These are phyloP conservation scores for Todiramphus chloris DNA, from an alignment of 2,113 vertebrate species.

Conservation along the genomic window DNA sequence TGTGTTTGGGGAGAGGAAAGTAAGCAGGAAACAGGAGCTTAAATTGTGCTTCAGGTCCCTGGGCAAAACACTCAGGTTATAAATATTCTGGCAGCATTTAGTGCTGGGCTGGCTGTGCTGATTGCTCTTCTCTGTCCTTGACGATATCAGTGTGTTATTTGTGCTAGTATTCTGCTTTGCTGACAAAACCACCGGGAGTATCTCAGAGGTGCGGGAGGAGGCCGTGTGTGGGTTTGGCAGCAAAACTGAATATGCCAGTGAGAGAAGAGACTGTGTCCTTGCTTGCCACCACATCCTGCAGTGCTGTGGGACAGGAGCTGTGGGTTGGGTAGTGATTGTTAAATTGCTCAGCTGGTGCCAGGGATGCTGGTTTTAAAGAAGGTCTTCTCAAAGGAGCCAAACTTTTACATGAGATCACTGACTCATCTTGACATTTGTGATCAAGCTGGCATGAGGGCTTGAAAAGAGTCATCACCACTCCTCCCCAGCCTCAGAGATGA, in stretches of 20 bases:
- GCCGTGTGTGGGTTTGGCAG: neutral
- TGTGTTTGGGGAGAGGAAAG: neutral
- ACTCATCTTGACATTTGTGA: neutral
- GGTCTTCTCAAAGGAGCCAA: neutral
- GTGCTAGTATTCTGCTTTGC: neutral
- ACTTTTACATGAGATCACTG: fast-evolving
- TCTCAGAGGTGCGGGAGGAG: neutral
- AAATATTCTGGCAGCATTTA: conserved; percentile 41
- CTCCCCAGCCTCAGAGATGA: neutral
- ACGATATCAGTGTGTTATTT: neutral
- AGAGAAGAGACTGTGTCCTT: neutral
- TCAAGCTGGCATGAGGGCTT: neutral
- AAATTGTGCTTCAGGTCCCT: conserved; percentile 13
- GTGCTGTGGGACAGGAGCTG: fast-evolving
- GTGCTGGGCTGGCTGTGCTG: neutral
- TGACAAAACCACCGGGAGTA: neutral
- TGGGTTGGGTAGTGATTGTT: neutral
- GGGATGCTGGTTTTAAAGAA: neutral
- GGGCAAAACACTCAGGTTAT: conserved; percentile 8
- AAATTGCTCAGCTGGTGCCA: neutral
- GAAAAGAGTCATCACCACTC: neutral
- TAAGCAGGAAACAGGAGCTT: conserved; percentile 5
- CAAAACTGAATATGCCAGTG: neutral
- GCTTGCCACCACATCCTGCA: neutral
- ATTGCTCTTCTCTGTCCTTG: conserved; percentile 27